Evolutionary conservation across 2,888 invertebrate genomes (phyloP).

Genomic region (Apodemia duryi): DNA sequence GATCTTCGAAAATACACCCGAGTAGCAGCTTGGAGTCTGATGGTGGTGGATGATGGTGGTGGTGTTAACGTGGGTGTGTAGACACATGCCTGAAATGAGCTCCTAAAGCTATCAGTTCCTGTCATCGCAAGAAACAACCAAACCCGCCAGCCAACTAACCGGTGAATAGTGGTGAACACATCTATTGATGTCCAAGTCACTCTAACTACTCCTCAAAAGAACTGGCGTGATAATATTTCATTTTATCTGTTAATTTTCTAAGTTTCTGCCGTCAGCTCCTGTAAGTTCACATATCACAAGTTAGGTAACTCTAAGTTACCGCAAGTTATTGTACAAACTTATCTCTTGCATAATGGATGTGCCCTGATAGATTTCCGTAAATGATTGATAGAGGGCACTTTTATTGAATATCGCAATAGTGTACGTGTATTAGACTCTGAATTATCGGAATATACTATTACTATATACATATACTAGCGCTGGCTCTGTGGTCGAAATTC

Average conservation of each 20-base stretch:
- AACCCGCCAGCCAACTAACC: no score
- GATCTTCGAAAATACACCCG: no score
- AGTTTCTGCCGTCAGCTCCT: background rate
- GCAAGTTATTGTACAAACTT: conserved; percentile 70
- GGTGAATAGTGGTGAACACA: no score
- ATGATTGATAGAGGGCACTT: conserved; percentile 72
- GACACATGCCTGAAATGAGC: no score
- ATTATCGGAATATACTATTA: background rate
- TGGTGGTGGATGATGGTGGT: no score
- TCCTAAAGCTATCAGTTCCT: no score
- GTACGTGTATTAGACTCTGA: conserved; percentile 26
- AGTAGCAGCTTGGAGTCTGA: no score
- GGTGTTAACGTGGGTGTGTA: no score
- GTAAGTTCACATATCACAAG: conserved; percentile 18
- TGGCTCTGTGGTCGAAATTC: no score
- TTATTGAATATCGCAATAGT: conserved; percentile 25
- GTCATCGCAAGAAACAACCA: no score
- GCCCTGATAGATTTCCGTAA: conserved; percentile 77
- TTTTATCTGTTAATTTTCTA: no score
- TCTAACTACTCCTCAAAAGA: background rate
- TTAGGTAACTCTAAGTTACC: conserved; percentile 45
- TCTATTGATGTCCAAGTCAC: background rate
- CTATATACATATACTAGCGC: no score
- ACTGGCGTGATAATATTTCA: background rate
- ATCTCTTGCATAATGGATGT: conserved; percentile 77